phyloP scores from a whole-genome alignment of 2,888 invertebrate genomes.

The Polietes domitor region DNA sequence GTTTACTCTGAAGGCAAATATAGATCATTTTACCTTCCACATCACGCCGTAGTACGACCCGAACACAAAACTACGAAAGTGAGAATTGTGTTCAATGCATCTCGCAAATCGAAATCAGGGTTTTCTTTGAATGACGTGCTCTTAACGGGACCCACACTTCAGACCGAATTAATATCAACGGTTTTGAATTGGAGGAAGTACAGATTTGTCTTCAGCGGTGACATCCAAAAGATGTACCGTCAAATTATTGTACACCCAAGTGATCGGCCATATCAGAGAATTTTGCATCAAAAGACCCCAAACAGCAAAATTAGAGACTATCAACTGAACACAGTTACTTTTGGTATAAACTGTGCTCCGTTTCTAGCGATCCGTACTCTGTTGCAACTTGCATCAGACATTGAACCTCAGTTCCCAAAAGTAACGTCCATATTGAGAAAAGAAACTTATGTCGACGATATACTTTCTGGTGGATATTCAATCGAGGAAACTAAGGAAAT shows the following conservation, averaged over 20 bases:
- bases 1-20: too few relatives aligned
- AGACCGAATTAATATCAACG: not conserved
- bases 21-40: constrained; percentile 48
- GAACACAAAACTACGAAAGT: constrained; percentile 56
- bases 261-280: constrained; percentile 14
- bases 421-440: too few relatives aligned
- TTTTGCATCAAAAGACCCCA: not conserved
- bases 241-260: not conserved
- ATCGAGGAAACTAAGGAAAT: too few relatives aligned
- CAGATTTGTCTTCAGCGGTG: not conserved
- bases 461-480: too few relatives aligned
- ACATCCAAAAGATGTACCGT: constrained; percentile 12
- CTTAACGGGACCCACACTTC: constrained; percentile 11
- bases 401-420: too few relatives aligned
- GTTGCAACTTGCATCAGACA: too few relatives aligned
- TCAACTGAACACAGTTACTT: constrained; percentile 26
- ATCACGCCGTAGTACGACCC: constrained; percentile 58
- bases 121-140: constrained; percentile 7
- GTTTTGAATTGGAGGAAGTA: not conserved
- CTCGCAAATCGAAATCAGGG: not conserved
- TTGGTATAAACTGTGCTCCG: constrained; percentile 37
- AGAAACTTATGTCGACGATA: too few relatives aligned
- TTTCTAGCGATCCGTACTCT: constrained; percentile 43
- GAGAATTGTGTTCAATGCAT: constrained; percentile 65
- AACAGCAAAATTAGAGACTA: not conserved